These are phyloP conservation scores for Pseudorasbora parva DNA, from an alignment of 2,113 vertebrate genomes.

Conservation along the genomic window DNA sequence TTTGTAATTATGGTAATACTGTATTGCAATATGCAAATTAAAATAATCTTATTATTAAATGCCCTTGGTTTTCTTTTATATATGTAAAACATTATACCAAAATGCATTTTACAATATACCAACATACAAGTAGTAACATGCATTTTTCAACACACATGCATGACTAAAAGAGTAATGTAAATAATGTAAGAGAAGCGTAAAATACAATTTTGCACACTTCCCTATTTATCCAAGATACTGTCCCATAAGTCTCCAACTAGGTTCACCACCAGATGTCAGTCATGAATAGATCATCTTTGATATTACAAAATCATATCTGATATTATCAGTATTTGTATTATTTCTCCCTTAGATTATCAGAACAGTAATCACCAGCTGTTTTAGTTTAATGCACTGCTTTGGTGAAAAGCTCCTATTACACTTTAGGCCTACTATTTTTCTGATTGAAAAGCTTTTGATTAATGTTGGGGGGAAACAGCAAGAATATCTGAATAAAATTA, in stretches of 20 bases:
- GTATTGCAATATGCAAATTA: constrained; percentile 5
- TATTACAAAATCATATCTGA: too few relatives aligned
- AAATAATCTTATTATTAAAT: not conserved
- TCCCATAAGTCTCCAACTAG: not conserved
- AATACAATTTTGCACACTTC: not conserved
- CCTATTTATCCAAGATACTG: not conserved
- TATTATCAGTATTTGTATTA: too few relatives aligned
- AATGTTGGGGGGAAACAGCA: not conserved
- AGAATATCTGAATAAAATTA: too few relatives aligned
- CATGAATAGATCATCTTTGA: not conserved
- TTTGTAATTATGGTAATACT: not conserved
- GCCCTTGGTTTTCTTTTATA: not conserved
- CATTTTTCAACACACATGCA: not conserved
- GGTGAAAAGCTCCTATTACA: not conserved
- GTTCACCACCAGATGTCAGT: constrained; percentile 23
- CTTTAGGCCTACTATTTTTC: not conserved
- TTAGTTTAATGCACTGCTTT: too few relatives aligned
- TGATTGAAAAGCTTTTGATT: not conserved
- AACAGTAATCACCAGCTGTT: not conserved
- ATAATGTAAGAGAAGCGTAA: not conserved
- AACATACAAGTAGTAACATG: too few relatives aligned
- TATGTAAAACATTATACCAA: too few relatives aligned
- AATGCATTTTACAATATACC: too few relatives aligned
- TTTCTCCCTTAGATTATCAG: not conserved
- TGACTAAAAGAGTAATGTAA: not conserved